These are phyloP conservation scores for Meloidogyne floridensis DNA, from an alignment of 1,140 invertebrate species.

Conservation along the genomic window DNA sequence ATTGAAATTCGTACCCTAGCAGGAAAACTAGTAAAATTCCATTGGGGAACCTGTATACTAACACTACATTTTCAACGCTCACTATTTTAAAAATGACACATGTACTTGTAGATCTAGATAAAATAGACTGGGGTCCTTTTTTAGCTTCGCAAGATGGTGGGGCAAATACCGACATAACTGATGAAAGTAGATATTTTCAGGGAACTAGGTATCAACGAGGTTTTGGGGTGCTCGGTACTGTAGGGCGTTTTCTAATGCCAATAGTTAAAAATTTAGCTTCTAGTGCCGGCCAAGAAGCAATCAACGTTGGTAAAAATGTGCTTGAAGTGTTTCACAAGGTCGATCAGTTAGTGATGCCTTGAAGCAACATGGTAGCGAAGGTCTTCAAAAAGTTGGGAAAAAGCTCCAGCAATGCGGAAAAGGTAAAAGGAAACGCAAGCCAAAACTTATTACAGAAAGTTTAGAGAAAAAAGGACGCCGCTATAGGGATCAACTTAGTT, in stretches of 20 bases:
- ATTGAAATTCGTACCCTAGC: slow-evolving; percentile 21
- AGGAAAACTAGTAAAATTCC: slow-evolving; percentile 8
- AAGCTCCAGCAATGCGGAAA: too few relatives aligned
- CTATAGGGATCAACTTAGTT: background rate
- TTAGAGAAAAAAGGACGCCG: background rate
- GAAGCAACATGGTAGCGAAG: too few relatives aligned
- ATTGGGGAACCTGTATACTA: slow-evolving; percentile 7
- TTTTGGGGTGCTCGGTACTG: background rate
- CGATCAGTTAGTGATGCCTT: too few relatives aligned
- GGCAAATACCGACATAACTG: background rate
- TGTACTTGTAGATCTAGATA: background rate
- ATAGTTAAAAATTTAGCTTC: too few relatives aligned
- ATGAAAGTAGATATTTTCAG: background rate
- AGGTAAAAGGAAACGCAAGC: background rate
- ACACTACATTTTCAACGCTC: slow-evolving; percentile 22
- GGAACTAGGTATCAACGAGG: background rate
- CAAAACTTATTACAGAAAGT: background rate
- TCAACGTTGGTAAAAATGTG: too few relatives aligned
- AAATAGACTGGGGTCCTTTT: background rate
- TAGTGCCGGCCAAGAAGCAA: too few relatives aligned
- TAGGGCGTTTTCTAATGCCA: too few relatives aligned
- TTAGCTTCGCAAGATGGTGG: background rate
- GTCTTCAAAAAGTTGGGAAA: too few relatives aligned
- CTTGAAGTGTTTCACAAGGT: too few relatives aligned
- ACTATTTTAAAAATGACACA: slow-evolving; percentile 26